Percentiles rank a stretch among this genome's conserved stretches.
Conservation (phyloP, 2,888 invertebrate genomes). For the Chrysopilus asiliformis region DNA sequence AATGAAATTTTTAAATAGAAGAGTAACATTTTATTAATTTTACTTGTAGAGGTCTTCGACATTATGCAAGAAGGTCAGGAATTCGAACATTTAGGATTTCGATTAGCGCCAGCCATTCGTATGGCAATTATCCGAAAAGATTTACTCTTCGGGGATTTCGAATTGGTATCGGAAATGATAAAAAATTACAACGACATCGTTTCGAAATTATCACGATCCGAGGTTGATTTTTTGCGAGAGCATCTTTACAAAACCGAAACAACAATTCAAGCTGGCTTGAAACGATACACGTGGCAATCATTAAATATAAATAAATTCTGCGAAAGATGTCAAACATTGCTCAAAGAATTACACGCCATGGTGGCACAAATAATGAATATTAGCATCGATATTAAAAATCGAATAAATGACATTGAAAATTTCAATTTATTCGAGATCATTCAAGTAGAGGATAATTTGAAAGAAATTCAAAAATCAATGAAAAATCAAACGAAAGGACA, state of each 20-base stretch:
- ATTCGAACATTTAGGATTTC: slow-evolving; percentile 55
- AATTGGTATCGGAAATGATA: slow-evolving; percentile 46
- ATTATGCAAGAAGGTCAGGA: slow-evolving; percentile 59
- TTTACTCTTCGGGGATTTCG: slow-evolving; percentile 47
- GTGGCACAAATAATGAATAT: slow-evolving; percentile 57
- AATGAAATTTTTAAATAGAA: too few relatives aligned
- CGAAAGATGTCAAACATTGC: slow-evolving; percentile 42
- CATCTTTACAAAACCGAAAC: slow-evolving; percentile 59
- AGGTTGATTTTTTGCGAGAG: slow-evolving; percentile 55
- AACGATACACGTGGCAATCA: slow-evolving; percentile 75
- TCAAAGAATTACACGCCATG: slow-evolving; percentile 47
- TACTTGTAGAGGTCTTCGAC: slow-evolving; percentile 46
- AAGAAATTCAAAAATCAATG: background rate
- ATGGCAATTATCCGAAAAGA: slow-evolving; percentile 40
- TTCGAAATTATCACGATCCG: slow-evolving; percentile 52
- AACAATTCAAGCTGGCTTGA: slow-evolving; percentile 65
- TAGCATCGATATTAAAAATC: slow-evolving; percentile 45
- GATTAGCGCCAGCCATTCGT: slow-evolving; percentile 39
- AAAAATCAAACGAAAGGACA: background rate
- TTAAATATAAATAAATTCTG: slow-evolving; percentile 67
- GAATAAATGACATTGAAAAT: slow-evolving; percentile 41
- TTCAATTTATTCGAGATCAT: slow-evolving; percentile 40
- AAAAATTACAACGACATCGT: slow-evolving; percentile 50
- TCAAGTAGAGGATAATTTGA: background rate
- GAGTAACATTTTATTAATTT: background rate